These are phyloP conservation scores for Myoxocephalus aenaeus DNA, from an alignment of 2,797 vertebrate genomes.

Conservation along the genomic window DNA sequence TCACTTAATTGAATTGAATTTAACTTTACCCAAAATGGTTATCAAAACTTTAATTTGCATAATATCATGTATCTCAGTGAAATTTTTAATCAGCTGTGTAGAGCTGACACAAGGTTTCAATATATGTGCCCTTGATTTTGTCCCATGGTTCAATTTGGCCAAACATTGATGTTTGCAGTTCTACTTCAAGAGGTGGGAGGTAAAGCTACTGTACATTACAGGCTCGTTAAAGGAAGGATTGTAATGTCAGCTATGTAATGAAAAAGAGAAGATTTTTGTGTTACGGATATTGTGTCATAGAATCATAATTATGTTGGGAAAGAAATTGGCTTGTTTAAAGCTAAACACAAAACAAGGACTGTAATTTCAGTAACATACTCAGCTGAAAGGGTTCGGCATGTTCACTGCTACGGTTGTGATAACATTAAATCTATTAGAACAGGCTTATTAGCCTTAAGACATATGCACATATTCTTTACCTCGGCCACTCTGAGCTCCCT, in stretches of 20 bases:
- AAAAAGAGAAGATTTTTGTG: slow-evolving; percentile 2
- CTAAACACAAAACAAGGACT: neutral
- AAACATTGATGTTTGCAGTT: neutral
- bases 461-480: slow-evolving; percentile 25
- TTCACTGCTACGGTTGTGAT: slow-evolving; percentile 25
- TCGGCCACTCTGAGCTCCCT: slow-evolving; percentile 9
- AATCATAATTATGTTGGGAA: slow-evolving; percentile 4
- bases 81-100: slow-evolving; percentile 19
- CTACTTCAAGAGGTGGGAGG: neutral
- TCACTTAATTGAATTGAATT: slow-evolving; percentile 1
- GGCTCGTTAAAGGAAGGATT: neutral
- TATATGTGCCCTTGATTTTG: neutral
- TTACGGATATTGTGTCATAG: neutral
- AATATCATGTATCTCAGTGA: neutral
- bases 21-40: slow-evolving; percentile 18
- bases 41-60: slow-evolving; percentile 10
- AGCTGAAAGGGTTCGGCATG: neutral
- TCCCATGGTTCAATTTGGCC: neutral
- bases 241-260: neutral
- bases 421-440: neutral
- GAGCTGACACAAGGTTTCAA: neutral
- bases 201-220: neutral
- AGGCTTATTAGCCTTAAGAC: neutral
- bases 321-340: neutral
- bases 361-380: neutral